Conservation (phyloP, 2,797 vertebrate genomes). For the Scyliorhinus canicula region DNA sequence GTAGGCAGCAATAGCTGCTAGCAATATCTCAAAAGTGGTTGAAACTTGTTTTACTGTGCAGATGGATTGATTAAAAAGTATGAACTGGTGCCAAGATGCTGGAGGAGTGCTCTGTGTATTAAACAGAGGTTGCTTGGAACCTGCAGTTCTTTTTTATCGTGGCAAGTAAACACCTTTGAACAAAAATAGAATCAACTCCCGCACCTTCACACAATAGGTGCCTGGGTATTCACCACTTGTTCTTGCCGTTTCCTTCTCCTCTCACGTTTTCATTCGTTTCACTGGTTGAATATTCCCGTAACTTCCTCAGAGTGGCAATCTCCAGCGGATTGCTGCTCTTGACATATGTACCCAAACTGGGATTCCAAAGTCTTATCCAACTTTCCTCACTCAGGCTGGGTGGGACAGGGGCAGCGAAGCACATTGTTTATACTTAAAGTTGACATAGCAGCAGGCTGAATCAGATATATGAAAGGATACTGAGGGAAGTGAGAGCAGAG, state of each 20-base stretch:
- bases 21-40: neutral
- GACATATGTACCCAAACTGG: no score
- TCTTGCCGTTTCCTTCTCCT: neutral
- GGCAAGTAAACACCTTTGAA: neutral
- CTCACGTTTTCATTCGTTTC: neutral
- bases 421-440: no score
- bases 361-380: no score
- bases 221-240: neutral
- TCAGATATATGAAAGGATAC: no score
- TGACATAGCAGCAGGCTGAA: no score
- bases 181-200: neutral
- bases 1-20: neutral
- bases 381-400: no score
- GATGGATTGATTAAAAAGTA: neutral
- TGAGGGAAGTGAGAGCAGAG: no score
- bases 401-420: no score
- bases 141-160: neutral
- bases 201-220: no score
- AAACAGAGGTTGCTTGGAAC: neutral
- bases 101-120: neutral
- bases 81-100: neutral
- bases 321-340: no score
- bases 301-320: no score
- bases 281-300: no score
- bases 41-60: constrained; percentile 26